A percentile compares a stretch with the other conserved stretches of the same genome.
Evolutionary conservation across 2,888 invertebrate species (phyloP).

Genomic region (Trissonchulus sp.): DNA sequence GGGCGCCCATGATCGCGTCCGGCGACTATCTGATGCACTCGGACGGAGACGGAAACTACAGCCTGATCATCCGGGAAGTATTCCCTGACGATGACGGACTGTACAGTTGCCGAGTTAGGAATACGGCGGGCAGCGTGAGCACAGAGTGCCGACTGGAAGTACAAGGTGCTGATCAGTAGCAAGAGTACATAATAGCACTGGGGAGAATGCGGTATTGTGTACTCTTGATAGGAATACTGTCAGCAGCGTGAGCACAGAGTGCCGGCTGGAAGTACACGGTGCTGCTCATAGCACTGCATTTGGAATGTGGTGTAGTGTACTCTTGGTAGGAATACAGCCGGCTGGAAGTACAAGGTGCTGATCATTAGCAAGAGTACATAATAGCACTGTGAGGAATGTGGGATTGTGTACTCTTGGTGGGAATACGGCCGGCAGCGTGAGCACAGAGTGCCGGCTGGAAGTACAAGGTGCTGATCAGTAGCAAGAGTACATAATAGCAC

Average conservation of each 20-base stretch:
- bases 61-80: slow-evolving; percentile 11
- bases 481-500: too few relatives aligned
- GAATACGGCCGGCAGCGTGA: not conserved
- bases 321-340: not conserved
- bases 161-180: too few relatives aligned
- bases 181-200: too few relatives aligned
- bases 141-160: slow-evolving; percentile 4
- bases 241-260: not conserved
- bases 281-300: too few relatives aligned
- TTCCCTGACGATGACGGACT: slow-evolving; percentile 22
- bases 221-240: not conserved
- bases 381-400: too few relatives aligned
- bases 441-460: not conserved
- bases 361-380: too few relatives aligned
- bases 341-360: not conserved
- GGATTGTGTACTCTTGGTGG: too few relatives aligned
- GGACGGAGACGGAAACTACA: not conserved
- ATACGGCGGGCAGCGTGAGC: not conserved
- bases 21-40: not conserved
- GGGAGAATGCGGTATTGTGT: not conserved
- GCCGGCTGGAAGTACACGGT: not conserved
- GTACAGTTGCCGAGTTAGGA: slow-evolving; percentile 15
- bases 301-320: not conserved
- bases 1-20: not conserved
- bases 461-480: slow-evolving; percentile 8